Conservation (phyloP, 2,888 invertebrate genomes). For the Cancer borealis region DNA sequence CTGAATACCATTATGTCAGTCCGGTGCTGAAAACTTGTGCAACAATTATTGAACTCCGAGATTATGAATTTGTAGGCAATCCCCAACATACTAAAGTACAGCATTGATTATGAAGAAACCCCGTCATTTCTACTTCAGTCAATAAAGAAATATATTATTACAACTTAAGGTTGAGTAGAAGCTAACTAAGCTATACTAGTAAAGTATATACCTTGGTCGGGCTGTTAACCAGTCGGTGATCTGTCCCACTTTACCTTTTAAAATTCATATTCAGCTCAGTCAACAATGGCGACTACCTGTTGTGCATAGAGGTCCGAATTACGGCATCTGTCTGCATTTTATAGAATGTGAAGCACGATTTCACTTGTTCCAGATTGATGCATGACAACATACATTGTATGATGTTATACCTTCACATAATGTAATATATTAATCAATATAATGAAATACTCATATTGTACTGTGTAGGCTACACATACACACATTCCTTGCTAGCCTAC, state of each 20-base stretch:
- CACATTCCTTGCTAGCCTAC: too few relatives aligned
- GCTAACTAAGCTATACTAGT: not conserved
- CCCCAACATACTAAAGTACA: not conserved
- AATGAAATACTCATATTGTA: not conserved
- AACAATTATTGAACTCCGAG: not conserved
- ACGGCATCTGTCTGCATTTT: not conserved
- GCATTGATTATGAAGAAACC: not conserved
- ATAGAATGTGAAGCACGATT: not conserved
- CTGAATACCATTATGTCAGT: not conserved
- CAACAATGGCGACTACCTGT: not conserved
- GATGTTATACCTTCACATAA: not conserved
- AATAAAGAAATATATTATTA: not conserved
- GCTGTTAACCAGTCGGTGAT: not conserved
- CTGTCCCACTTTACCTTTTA: not conserved
- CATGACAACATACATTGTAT: not conserved
- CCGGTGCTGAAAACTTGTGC: not conserved
- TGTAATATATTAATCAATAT: not conserved
- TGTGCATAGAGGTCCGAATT: not conserved
- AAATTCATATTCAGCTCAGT: constrained; percentile 39
- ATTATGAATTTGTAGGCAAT: not conserved
- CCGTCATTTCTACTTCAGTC: not conserved
- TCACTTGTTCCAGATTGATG: not conserved
- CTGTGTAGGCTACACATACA: not conserved
- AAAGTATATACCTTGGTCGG: not conserved
- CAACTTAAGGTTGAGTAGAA: not conserved